phyloP scores from a whole-genome alignment of 2,888 invertebrate species.

The Folsomia candida region DNA sequence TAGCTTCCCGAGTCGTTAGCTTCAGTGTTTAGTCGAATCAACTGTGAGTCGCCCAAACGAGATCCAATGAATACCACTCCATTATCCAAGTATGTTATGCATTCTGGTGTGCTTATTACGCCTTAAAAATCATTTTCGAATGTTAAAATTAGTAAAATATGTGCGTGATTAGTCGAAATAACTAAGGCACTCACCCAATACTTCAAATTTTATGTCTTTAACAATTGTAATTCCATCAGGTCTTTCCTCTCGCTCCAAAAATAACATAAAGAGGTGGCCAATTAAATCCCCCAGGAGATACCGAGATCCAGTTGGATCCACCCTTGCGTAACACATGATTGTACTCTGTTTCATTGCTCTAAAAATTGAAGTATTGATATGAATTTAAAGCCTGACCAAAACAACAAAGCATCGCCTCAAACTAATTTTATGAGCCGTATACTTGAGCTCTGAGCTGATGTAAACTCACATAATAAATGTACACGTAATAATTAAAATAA shows the following conservation, averaged over 20 bases:
- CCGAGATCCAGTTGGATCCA: conserved; percentile 84
- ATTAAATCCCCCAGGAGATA: conserved; percentile 92
- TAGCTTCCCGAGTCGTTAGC: conserved; percentile 83
- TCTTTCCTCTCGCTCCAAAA: conserved; percentile 79
- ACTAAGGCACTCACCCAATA: conserved; percentile 64
- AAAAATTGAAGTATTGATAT: conserved; percentile 2
- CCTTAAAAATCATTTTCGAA: conserved; percentile 56
- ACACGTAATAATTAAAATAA: no score
- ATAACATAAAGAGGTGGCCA: conserved; percentile 90
- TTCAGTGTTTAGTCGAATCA: conserved; percentile 81
- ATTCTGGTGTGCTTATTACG: conserved; percentile 91
- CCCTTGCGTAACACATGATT: conserved; percentile 89
- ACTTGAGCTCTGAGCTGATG: no score
- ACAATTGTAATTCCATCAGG: conserved; percentile 71
- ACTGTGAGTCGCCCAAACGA: conserved; percentile 91
- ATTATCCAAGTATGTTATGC: conserved; percentile 96
- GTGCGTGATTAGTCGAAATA: not conserved
- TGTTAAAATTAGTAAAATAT: not conserved
- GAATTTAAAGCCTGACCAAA: no score
- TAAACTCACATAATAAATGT: no score
- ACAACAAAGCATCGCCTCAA: no score
- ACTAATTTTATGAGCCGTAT: no score
- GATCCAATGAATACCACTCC: conserved; percentile 96
- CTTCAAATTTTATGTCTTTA: conserved; percentile 88
- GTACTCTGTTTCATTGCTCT: conserved; percentile 73